Evolutionary conservation across 2,113 vertebrate genomes (phyloP).

Genomic region (Naja naja): DNA sequence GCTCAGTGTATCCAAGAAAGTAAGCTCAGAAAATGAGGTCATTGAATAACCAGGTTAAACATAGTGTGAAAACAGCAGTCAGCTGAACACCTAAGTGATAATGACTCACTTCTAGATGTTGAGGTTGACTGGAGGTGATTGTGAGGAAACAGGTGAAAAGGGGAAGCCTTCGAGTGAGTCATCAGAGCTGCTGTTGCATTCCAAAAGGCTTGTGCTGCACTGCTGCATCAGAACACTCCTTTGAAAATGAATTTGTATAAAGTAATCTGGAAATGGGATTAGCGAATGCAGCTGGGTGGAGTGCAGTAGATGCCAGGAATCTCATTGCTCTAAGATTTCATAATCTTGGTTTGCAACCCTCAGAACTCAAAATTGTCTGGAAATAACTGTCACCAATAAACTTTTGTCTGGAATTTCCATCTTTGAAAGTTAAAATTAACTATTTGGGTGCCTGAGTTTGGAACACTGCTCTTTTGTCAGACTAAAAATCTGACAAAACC

Average conservation of each 20-base stretch:
- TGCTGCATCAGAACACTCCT: not conserved
- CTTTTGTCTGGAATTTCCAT: not conserved
- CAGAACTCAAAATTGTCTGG: not conserved
- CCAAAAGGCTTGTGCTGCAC: not conserved
- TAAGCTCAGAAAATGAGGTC: not conserved
- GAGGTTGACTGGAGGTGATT: not conserved
- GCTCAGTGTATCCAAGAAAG: not conserved
- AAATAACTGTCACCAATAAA: not conserved
- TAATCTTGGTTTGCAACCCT: not conserved
- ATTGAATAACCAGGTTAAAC: not conserved
- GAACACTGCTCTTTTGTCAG: not conserved
- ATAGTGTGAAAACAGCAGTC: not conserved
- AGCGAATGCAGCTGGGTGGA: not conserved
- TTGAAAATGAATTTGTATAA: not conserved
- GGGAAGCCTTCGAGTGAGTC: not conserved
- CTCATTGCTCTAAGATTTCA: not conserved
- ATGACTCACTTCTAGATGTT: not conserved
- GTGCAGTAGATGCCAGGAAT: not conserved
- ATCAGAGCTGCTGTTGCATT: not conserved
- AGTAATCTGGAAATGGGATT: not conserved
- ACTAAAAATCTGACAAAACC: not conserved
- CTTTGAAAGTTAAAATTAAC: not conserved
- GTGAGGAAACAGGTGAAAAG: not conserved
- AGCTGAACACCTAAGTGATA: not conserved
- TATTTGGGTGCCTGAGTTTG: not conserved